Evolutionary conservation across 2,113 vertebrate species (phyloP), one percentile per base, ranked within the genome.

Genomic region (Malurus elegans): DNA sequence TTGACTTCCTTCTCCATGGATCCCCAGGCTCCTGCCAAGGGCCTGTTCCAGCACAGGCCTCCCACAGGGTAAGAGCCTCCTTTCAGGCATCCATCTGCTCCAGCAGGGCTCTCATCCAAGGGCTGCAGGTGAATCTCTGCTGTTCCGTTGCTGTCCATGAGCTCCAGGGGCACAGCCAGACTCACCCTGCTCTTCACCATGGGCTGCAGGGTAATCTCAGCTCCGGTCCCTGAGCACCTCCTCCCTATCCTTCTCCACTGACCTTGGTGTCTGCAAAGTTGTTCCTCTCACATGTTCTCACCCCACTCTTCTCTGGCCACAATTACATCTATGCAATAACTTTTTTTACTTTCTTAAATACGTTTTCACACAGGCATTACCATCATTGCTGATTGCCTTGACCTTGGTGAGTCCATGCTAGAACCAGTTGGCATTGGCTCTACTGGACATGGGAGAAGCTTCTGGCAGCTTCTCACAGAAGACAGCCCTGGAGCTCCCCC

Each of bases 341-440:
- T 47, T n/a, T 40, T 67, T 38, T 38, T 60, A n/a, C 11, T 20
- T 54, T 53, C 47, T 23, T 29, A 67, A 25, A 18, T 6, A 47
- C 26, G 5, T 34, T 75, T 67, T 47, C 61, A 40, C n/a, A 40
- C 29, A 40, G 23, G 23, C 6, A 25, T 31, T 60, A 20, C n/a
- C 20, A 53, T 60, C 9, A 40, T 34, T 40, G 29, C n/a, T 67
- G 11, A 34, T 14, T 74, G 70, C 10, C 32, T 74, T 45, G 40
- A n/a, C 17, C 20, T 67, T 54, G 53, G 17, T 24, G 9, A 10
- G 11, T 82, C 29, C 6, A 25, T 54, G 12, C 14, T 53, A 51
- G 45, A 60, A 7, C 28, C 0, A 0, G 20, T 1, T 54, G 29
- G 17, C 25, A 25, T 20, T 26, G 29, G 9, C 29, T 75, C 7